Evolutionary conservation across 1,140 invertebrate genomes (phyloP), one percentile per base, ranked within the genome.

Genomic region (Brachionus asplanchnoidis): DNA sequence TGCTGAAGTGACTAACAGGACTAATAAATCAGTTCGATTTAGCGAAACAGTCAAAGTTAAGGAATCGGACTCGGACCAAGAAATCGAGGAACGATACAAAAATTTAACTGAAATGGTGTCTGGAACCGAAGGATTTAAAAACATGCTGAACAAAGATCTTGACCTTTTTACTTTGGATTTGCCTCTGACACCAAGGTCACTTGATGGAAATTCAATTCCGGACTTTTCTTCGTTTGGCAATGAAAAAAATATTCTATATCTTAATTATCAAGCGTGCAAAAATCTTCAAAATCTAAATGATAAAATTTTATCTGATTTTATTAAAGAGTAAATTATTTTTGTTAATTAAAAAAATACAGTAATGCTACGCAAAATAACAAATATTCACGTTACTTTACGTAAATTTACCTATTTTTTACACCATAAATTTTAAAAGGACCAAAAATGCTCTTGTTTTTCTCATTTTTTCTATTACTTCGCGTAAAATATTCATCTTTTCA

Each of bases 151-250:
- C 17, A 73, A 82, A 65, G 79, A 82, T 12, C 7, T 82, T n/a
- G 26, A 32, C 23, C 17, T 82, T 14, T 77, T 77, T 11, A 82
- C 50, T 60, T 56, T 82, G 3, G 60, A 56, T 60, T 65, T 82
- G 14, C 79, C 79, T 11, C 9, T 68, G 50, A 82, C 79, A 65
- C 79, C 79, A n/a, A 82, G 79, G 20, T 82, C 79, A 14, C 17
- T 82, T n/a, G 79, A 77, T 11, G 73, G 73, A 50, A 50, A 65
- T 7, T 65, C 65, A 1, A 28, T 68, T n/a, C 17, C 53, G 14
- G 79, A 77, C 23, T 77, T 20, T 46, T 9, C 40, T n/a, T 26
- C 6, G 7, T 28, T 77, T 1, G 12, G 6, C 8, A 26, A 11
- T 60, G n/a, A 65, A 14, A 44, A 26, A 23, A 68, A 80, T 42